Evolutionary conservation across 2,888 invertebrate genomes (phyloP), one percentile per base, ranked within the genome.

Genomic region (Chromoteleia sp.): DNA sequence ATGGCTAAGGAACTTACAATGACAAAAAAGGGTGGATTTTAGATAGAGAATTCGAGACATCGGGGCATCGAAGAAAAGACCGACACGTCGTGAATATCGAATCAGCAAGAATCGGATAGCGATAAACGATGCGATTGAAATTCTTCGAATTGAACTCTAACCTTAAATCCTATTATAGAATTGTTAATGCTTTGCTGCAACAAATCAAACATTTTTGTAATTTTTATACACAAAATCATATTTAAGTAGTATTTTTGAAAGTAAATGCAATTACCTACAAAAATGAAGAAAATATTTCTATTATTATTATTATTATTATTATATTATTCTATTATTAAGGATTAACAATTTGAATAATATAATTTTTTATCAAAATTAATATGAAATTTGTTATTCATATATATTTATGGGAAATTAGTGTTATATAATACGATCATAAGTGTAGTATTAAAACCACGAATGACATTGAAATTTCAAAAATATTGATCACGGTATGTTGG

Each of bases 81-180:
- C 78, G 84, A 87, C 86, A 87, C 86, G 86, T 85, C 86, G 86
- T 87, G 89, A 88, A 88, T 89, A 88, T 88, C 84, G 85, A 87
- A 88, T 87, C 84, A 85, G 84, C 76, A 80, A 79, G 84, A 87
- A 88, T 88, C 86, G 87, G 85, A 87, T 86, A 84, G 85, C 87
- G 87, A 88, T 88, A 87, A 88, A 88, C 88, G 89, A 87, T 85
- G 82, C 87, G 87, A 88, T 88, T 87, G 87, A 87, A 86, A 87
- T 85, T 84, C 82, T 76, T 79, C 71, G 83, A 86, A 83, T 83
- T 81, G 70, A 74, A 83, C 70, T 80, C 73, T 33, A 39, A 59
- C 81, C 73, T 45, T 58, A 14, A 75, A 59, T 29, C 58, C 33
- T 54, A 80, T 58, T 65, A 19, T 1, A 8, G 43, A 33, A 54